Evolutionary conservation across 2,888 invertebrate genomes (phyloP), one percentile per base, ranked within the genome.

Genomic region (Cyrtodaria siliqua): DNA sequence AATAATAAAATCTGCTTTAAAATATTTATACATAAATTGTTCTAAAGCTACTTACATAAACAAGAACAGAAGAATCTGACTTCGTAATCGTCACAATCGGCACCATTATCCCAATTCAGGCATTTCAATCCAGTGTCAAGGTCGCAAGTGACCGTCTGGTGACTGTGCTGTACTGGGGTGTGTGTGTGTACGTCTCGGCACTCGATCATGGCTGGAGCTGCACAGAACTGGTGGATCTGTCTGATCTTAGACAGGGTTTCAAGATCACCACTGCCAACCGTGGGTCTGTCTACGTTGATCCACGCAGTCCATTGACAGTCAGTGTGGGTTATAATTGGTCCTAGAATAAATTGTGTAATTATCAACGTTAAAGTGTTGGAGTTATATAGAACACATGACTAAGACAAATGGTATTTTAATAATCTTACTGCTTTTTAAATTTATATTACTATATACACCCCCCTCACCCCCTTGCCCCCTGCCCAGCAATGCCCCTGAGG

Each of bases 101-200:
- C 72, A n/a, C 57, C 57, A 60, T 88, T 87, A 26, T 88, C 83
- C 67, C 67, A 82, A 66, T 90, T 86, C 68, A 84, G 73, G 69
- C 90, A 90, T 26, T 81, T 82, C 20, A 90, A 73, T 18, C 90
- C 90, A n/a, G 83, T 74, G 8, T 71, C 57, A 12, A 88, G 53
- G 83, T 95, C 95, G 90, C 97, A 97, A 84, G 96, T 95, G 0
- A 96, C 96, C 88, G 96, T 95, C 63, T 96, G 94, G 0, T 95
- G 96, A 14, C 96, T 96, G 67, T 95, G 95, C 84, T 96, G 96
- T 0, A 95, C 94, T 0, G 94, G 92, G 69, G 94, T 93, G 87
- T 96, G 95, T 1, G 94, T 94, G 0, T 93, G 94, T 0, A 95
- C 95, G 0, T 96, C 96, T 42, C 97, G 95, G 87, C 97, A 97